Evolutionary conservation across 1,140 invertebrate species (phyloP).

Genomic region (Octopus bimaculoides): DNA sequence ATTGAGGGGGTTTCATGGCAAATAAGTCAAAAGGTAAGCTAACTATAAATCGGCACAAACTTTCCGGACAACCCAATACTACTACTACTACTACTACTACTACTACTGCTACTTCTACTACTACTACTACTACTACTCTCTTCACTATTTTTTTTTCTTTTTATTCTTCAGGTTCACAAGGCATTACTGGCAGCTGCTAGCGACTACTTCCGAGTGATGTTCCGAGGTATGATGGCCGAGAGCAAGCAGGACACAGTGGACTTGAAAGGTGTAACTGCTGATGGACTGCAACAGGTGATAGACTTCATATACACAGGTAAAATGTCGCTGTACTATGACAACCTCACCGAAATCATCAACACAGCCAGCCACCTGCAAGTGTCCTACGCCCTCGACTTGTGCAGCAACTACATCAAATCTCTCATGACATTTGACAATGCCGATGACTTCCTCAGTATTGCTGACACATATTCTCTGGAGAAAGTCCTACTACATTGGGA

Average conservation of each 20-base stretch:
- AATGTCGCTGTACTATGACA: slow-evolving; percentile 47
- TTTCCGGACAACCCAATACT: too few species aligned
- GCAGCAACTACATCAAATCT: slow-evolving; percentile 52
- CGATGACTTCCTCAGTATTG: slow-evolving; percentile 50
- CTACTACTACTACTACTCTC: too few species aligned
- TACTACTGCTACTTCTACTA: too few species aligned
- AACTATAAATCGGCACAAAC: too few species aligned
- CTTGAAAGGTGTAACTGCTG: slow-evolving; percentile 74
- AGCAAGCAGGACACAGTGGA: slow-evolving; percentile 70
- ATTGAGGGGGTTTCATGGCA: too few species aligned
- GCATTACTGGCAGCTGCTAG: slow-evolving; percentile 49
- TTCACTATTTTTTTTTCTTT: background rate
- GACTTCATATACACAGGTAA: slow-evolving; percentile 88
- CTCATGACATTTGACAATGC: slow-evolving; percentile 51
- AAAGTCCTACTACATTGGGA: slow-evolving; percentile 47
- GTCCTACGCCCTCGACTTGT: slow-evolving; percentile 48
- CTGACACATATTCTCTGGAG: slow-evolving; percentile 51
- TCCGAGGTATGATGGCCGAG: slow-evolving; percentile 51
- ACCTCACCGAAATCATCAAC: slow-evolving; percentile 53
- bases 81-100: too few species aligned
- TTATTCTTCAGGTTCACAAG: slow-evolving; percentile 48
- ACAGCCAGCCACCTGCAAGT: slow-evolving; percentile 54
- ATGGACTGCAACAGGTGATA: slow-evolving; percentile 74
- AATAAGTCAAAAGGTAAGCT: too few species aligned
- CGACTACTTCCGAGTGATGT: slow-evolving; percentile 56